Evolutionary conservation across 2,797 vertebrate genomes (phyloP).

Genomic region (Ceyx erithaca): DNA sequence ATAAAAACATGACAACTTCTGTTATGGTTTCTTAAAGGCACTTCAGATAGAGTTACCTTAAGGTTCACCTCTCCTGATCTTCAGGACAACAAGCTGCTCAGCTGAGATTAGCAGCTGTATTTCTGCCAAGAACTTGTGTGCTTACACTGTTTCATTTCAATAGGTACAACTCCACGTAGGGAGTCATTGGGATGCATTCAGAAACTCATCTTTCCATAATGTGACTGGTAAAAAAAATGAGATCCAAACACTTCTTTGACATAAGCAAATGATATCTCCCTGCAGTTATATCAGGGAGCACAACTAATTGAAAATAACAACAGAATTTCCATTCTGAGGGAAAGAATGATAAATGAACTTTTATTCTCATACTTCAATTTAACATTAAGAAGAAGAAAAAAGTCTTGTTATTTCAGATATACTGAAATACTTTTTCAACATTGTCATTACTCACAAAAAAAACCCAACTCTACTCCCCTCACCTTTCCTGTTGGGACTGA

Average conservation of each 20-base stretch:
- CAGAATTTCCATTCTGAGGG: neutral
- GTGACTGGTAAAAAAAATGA: neutral
- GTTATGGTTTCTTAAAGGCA: neutral
- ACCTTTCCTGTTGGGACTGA: neutral
- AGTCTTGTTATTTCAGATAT: neutral
- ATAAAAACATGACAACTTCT: neutral
- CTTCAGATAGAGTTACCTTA: neutral
- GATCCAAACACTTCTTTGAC: neutral
- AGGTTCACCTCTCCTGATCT: neutral
- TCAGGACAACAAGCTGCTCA: neutral
- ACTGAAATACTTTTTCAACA: neutral
- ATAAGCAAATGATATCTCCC: neutral
- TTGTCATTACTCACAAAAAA: neutral
- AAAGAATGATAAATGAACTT: neutral
- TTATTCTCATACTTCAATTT: neutral
- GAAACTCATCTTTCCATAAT: neutral
- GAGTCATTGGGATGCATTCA: neutral
- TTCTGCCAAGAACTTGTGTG: neutral
- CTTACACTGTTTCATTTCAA: neutral
- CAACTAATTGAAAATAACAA: neutral
- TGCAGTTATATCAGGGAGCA: neutral
- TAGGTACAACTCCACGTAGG: neutral
- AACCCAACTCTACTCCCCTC: fast-evolving
- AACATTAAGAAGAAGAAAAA: neutral
- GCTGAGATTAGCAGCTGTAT: neutral